Evolutionary conservation across 2,113 vertebrate genomes (phyloP), one percentile per base, ranked within the genome.

Genomic region (Epinephelus moara): DNA sequence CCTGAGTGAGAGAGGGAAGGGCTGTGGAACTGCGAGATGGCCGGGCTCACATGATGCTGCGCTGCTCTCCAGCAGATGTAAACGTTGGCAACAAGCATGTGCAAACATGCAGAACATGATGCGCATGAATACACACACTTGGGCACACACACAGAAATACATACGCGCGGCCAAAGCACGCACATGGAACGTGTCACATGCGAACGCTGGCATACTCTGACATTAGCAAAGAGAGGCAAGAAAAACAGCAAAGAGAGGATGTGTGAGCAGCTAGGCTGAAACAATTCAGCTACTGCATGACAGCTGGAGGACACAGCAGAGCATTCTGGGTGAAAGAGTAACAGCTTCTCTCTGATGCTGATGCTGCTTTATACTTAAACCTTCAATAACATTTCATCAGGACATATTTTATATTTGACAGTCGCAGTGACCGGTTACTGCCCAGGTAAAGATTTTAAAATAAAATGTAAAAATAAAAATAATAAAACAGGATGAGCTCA

Each of bases 61-160:
- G 6, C 56, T 67, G 52, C 63, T 80, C 52, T 47, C 19, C 45
- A 49, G 62, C 75, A 84, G 69, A 78, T 40, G 75, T 25, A 79
- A 63, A 79, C 15, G 53, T 55, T 60, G 61, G 57, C 61, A 57
- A 83, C 55, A 64, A 81, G 59, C 61, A 63, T 40, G 74, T 78
- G 84, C 33, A 49, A 64, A 67, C 27, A 56, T 30, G 42, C 63
- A n/a, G n/a, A 12, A 60, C n/a, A 56, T 15, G 55, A 55, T 61
- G 15, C 11, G 25, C 85, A 73, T 19, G 76, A 75, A 70, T 25
- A 59, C 42, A 84, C 61, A 25, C 62, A 53, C 17, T 45, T 57
- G 11, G 7, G 33, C 47, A 12, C 45, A n/a, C 23, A 19, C 18
- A 25, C 15, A 63, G 4, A 57, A 27, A 60, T 23, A 60, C 52